Evolutionary conservation across 2,888 invertebrate species (phyloP), one percentile per base, ranked within the genome.

Genomic region (Caenorhabditis afra): DNA sequence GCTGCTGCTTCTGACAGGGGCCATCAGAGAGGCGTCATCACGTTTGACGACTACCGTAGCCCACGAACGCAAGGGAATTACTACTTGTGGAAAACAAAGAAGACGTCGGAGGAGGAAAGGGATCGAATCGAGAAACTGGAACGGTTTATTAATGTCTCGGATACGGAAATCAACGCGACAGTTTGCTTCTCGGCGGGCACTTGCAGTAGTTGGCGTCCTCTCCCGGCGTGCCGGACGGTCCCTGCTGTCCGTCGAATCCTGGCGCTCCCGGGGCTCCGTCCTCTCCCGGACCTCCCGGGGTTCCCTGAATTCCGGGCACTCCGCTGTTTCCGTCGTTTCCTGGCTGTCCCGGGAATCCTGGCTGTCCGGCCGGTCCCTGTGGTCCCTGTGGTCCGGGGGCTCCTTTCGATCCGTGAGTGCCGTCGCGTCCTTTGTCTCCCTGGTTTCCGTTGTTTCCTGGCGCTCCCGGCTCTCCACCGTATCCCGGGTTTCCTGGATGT

Each of bases 131-230:
- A 18, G 23, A 35, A 18, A 61, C 10, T n/a, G 22, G 44, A 37
- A 16, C 18, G 37, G 16, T 58, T 58, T 41, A 41, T 58, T 58
- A n/a, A n/a, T n/a, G 39, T 41, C 16, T 20, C 41, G 35, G 39
- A 29, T 14, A 39, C 12, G 29, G 11, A 44, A 53, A 50, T 53
- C 45, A 70, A 49, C 65, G 49, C 14, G 78, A 61, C 4, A 78
- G 41, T 50, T 80, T 80, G 64, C 61, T 65, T 74, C 83, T 65
- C 18, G 78, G 73, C 37, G 83, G 83, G 55, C 83, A 83, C 47
- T 81, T 79, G 65, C 85, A 85, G 52, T 85, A 85, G 62, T 77
- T 81, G 37, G 83, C 85, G 64, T 85, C 83, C 75, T 84, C 83
- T 80, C 85, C 85, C n/a, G 84, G 82, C 3, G 77, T 55, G 77